These are phyloP conservation scores for Xanthorhoe spadicearia DNA, from an alignment of 2,888 invertebrate genomes.

Conservation along the genomic window DNA sequence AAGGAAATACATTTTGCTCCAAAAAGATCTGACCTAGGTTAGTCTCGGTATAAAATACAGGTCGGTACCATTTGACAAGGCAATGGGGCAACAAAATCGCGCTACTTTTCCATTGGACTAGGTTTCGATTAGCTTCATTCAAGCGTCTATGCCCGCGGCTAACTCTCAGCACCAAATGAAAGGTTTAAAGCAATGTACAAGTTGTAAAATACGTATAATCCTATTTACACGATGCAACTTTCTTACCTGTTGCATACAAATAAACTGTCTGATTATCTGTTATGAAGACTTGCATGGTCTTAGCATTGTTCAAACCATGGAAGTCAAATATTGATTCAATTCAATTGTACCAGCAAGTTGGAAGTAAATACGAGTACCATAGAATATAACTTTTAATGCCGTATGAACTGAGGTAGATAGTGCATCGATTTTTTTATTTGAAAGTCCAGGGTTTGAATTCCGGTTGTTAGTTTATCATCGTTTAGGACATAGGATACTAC, in stretches of 20 bases:
- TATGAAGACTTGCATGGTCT: too few relatives aligned
- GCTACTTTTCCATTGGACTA: conserved; percentile 60
- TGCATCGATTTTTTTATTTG: too few relatives aligned
- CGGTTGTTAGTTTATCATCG: too few relatives aligned
- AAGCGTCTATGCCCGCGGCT: conserved; percentile 48
- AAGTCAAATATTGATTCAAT: too few relatives aligned
- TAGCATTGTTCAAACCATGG: too few relatives aligned
- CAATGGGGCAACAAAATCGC: conserved; percentile 43
- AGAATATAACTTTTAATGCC: background rate
- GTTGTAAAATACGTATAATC: conserved; percentile 6
- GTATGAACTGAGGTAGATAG: background rate
- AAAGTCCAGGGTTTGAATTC: too few relatives aligned
- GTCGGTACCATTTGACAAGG: conserved; percentile 32
- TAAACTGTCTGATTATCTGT: too few relatives aligned
- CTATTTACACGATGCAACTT: too few relatives aligned
- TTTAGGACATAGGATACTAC: too few relatives aligned
- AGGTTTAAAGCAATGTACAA: conserved; percentile 14
- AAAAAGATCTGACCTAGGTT: conserved; percentile 2
- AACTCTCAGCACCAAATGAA: conserved; percentile 31
- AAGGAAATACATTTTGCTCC: background rate
- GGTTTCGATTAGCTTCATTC: conserved; percentile 60
- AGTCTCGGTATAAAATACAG: background rate
- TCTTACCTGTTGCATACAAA: too few relatives aligned
- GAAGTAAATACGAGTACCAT: too few relatives aligned
- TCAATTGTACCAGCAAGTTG: too few relatives aligned